Percentiles rank a stretch among this genome's conserved stretches.
Conservation (phyloP, 1,140 invertebrate species). For the Apis dorsata region DNA sequence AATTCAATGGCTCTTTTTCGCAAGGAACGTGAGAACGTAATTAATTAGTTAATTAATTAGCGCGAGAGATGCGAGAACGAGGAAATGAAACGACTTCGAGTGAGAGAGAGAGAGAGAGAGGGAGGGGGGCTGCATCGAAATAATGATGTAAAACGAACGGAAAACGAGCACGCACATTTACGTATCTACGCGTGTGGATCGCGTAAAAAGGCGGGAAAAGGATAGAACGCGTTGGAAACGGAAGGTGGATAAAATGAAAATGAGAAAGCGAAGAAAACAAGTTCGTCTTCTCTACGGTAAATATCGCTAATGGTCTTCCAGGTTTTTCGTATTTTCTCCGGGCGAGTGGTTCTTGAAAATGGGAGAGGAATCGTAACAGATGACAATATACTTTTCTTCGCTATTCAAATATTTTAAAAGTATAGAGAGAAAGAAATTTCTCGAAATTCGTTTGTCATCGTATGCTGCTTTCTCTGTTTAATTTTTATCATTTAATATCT, state of each 20-base stretch:
- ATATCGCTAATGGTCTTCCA: not conserved
- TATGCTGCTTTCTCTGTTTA: too few species aligned
- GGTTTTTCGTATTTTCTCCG: rapidly evolving
- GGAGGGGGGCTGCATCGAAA: not conserved
- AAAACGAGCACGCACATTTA: not conserved
- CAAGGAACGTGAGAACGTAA: not conserved
- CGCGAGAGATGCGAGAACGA: too few species aligned
- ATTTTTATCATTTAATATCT: too few species aligned
- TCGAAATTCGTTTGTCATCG: too few species aligned
- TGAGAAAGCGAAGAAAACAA: not conserved
- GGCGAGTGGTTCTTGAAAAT: too few species aligned
- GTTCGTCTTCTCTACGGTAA: not conserved
- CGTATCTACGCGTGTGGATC: not conserved
- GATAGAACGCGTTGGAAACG: not conserved
- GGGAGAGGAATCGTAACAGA: not conserved
- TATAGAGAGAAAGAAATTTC: too few species aligned
- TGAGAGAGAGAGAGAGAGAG: not conserved
- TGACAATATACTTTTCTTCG: too few species aligned
- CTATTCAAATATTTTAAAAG: too few species aligned
- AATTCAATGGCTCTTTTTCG: not conserved
- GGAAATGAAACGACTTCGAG: not conserved
- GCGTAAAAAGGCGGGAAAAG: not conserved
- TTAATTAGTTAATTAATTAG: slow-evolving; percentile 25
- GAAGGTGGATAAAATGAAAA: not conserved
- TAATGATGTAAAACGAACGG: not conserved